Percentiles rank a stretch among this genome's conserved stretches.
phyloP scores from a whole-genome alignment of 2,797 vertebrate genomes.

The Lateolabrax maculatus region DNA sequence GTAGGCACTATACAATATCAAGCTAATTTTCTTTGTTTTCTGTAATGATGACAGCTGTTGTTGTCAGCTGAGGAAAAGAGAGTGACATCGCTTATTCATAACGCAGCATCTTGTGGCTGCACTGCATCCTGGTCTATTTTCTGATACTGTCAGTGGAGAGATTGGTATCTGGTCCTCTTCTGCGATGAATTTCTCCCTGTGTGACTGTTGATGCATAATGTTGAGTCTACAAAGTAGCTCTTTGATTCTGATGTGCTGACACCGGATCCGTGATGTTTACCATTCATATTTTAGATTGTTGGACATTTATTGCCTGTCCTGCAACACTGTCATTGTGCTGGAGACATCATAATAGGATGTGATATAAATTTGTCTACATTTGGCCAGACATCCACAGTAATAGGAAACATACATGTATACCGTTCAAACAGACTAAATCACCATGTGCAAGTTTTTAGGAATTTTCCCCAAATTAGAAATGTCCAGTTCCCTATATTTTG shows the following conservation, averaged over 20 bases:
- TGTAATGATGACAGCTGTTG: slow-evolving; percentile 61
- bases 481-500: not conserved
- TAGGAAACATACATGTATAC: not conserved
- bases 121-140: slow-evolving; percentile 66
- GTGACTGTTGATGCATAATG: slow-evolving; percentile 46
- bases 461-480: slow-evolving; percentile 6
- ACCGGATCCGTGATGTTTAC: slow-evolving; percentile 29
- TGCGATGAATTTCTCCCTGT: slow-evolving; percentile 35
- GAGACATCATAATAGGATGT: not conserved
- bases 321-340: not conserved
- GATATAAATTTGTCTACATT: slow-evolving; percentile 3
- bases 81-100: slow-evolving; percentile 63
- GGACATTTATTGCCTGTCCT: slow-evolving; percentile 22
- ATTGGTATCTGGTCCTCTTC: slow-evolving; percentile 48
- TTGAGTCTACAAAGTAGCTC: slow-evolving; percentile 35
- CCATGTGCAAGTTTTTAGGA: not conserved
- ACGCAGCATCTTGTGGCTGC: slow-evolving; percentile 44
- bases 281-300: slow-evolving; percentile 17
- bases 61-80: slow-evolving; percentile 50
- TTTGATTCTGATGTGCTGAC: slow-evolving; percentile 41
- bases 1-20: slow-evolving; percentile 3
- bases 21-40: slow-evolving; percentile 21
- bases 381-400: not conserved
- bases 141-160: slow-evolving; percentile 49
- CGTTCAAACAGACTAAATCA: not conserved